phyloP scores from a whole-genome alignment of 2,113 vertebrate species.

The Mobula birostris region DNA sequence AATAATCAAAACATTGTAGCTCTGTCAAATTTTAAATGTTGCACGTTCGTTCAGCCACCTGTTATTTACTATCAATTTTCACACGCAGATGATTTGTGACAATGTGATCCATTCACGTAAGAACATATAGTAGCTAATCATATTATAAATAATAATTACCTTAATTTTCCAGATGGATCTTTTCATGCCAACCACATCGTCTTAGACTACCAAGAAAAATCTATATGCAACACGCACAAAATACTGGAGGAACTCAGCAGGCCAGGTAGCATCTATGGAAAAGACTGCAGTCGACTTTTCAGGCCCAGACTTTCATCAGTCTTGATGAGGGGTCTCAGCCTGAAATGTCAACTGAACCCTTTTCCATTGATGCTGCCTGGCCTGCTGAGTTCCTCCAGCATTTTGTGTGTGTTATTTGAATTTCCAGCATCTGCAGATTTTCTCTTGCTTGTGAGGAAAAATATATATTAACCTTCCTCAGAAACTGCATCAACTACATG shows the following conservation, averaged over 20 bases:
- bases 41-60: not conserved
- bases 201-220: not conserved
- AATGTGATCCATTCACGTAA: not conserved
- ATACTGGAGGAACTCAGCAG: too few species aligned
- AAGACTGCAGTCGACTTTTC: too few species aligned
- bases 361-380: too few species aligned
- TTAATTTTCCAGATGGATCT: not conserved
- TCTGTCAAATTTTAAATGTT: not conserved
- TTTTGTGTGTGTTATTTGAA: too few species aligned
- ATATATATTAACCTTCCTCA: not conserved
- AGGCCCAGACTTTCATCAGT: too few species aligned
- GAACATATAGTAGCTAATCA: not conserved
- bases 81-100: not conserved
- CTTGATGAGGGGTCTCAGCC: too few species aligned
- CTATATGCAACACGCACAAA: not conserved
- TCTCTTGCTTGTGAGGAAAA: not conserved
- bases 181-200: not conserved
- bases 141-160: not conserved
- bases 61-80: not conserved
- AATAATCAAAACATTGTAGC: not conserved
- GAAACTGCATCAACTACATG: not conserved
- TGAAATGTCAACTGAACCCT: too few species aligned
- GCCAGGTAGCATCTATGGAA: too few species aligned
- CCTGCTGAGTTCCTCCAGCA: too few species aligned
- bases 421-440: too few species aligned